These are phyloP conservation scores for Apis dorsata DNA, from an alignment of 1,140 invertebrate species.

Conservation along the genomic window DNA sequence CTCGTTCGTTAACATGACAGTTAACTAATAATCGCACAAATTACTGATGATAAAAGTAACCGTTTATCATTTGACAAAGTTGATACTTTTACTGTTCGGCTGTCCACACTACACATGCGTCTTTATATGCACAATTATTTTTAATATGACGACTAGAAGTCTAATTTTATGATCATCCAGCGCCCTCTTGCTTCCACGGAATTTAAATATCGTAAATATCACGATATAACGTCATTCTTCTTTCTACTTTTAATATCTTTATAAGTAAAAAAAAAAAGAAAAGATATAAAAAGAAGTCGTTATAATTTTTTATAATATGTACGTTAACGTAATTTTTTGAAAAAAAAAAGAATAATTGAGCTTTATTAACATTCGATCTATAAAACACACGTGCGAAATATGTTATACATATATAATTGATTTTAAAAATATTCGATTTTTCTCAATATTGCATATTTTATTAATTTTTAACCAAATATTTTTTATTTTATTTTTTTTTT, in stretches of 20 bases:
- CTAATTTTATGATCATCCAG: slow-evolving; percentile 29
- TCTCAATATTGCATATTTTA: too few species aligned
- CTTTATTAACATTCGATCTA: not conserved
- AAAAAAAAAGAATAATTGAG: not conserved
- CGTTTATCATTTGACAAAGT: not conserved
- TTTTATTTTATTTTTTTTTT: too few species aligned
- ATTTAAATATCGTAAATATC: slow-evolving; percentile 27
- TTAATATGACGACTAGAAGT: slow-evolving; percentile 28
- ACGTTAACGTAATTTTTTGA: not conserved
- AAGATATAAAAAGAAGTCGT: not conserved
- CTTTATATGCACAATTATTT: slow-evolving; percentile 20
- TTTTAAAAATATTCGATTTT: too few species aligned
- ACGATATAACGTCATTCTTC: not conserved
- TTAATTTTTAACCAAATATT: too few species aligned
- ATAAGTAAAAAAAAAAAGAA: not conserved
- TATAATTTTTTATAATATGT: not conserved
- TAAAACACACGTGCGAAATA: too few species aligned
- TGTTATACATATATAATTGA: too few species aligned
- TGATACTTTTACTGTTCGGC: not conserved
- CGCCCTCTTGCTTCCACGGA: not conserved
- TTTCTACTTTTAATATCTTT: not conserved
- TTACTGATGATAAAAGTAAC: slow-evolving; percentile 13
- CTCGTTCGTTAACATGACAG: not conserved
- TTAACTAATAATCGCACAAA: not conserved
- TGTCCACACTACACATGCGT: not conserved